Percentiles rank a stretch among this genome's conserved stretches.
Evolutionary conservation across 2,797 vertebrate species (phyloP).

Genomic region (Melanotaenia parkinsoni): DNA sequence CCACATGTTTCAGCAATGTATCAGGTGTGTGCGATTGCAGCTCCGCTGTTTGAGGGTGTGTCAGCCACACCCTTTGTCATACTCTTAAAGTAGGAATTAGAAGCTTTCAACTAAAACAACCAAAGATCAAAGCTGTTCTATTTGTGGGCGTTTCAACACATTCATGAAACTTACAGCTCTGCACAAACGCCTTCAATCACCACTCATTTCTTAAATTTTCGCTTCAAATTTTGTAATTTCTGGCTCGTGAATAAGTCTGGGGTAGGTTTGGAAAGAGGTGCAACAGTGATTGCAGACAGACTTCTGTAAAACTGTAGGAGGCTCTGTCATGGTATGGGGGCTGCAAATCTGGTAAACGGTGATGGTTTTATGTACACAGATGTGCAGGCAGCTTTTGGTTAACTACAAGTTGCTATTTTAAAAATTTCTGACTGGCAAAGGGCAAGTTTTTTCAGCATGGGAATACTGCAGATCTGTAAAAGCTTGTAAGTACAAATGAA

Average conservation of each 20-base stretch:
- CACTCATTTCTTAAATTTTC: too few species aligned
- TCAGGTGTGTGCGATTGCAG: slow-evolving; percentile 57
- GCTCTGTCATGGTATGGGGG: background rate
- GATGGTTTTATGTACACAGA: background rate
- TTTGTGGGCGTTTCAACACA: background rate
- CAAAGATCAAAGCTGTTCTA: background rate
- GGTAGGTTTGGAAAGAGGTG: too few species aligned
- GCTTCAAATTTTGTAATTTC: too few species aligned
- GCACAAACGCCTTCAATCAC: background rate
- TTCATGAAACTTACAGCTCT: background rate
- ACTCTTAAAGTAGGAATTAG: slow-evolving; percentile 27
- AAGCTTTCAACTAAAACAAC: slow-evolving; percentile 3
- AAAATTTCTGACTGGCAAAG: background rate
- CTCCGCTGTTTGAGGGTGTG: slow-evolving; percentile 32
- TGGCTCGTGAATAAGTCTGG: too few species aligned
- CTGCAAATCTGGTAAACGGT: background rate
- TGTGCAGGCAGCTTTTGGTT: too few species aligned
- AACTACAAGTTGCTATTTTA: too few species aligned
- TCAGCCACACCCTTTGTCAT: slow-evolving; percentile 44
- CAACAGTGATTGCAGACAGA: too few species aligned
- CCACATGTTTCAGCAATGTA: slow-evolving; percentile 63
- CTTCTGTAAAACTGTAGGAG: background rate
- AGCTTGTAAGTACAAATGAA: too few species aligned
- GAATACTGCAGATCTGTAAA: too few species aligned
- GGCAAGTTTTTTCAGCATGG: background rate